Conservation (phyloP, 2,113 vertebrate genomes). For the Prolemur simus region DNA sequence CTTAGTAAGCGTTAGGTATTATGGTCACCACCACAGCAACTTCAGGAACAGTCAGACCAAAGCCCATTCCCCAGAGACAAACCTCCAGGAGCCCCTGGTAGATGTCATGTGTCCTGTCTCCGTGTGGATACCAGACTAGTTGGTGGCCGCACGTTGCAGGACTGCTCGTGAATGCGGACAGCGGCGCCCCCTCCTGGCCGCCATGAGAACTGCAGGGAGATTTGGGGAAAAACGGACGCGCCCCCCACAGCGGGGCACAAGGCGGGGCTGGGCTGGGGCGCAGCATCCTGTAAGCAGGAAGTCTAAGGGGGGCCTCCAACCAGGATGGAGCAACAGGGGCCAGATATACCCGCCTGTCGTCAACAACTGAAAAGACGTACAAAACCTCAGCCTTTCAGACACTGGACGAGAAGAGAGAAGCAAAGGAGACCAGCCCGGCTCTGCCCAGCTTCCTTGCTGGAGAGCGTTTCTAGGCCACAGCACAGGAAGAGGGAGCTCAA, state of each 20-base stretch:
- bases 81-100: not conserved
- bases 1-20: not conserved
- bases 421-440: not conserved
- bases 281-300: not conserved
- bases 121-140: not conserved
- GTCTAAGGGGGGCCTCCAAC: not conserved
- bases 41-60: not conserved
- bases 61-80: not conserved
- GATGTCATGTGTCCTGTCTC: not conserved
- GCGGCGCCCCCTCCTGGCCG: conserved; percentile 36
- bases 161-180: not conserved
- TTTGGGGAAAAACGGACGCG: not conserved
- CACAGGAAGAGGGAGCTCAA: not conserved
- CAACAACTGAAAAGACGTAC: not conserved
- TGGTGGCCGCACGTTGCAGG: not conserved
- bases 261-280: too few species aligned
- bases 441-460: not conserved
- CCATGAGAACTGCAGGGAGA: not conserved
- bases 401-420: not conserved
- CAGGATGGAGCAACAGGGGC: not conserved
- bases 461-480: not conserved
- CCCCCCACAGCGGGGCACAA: not conserved
- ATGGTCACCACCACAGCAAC: not conserved
- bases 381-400: not conserved
- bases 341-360: not conserved